Evolutionary conservation across 92 coral and sea anemone species (phyloP).

Genomic region (Montipora capitata): DNA sequence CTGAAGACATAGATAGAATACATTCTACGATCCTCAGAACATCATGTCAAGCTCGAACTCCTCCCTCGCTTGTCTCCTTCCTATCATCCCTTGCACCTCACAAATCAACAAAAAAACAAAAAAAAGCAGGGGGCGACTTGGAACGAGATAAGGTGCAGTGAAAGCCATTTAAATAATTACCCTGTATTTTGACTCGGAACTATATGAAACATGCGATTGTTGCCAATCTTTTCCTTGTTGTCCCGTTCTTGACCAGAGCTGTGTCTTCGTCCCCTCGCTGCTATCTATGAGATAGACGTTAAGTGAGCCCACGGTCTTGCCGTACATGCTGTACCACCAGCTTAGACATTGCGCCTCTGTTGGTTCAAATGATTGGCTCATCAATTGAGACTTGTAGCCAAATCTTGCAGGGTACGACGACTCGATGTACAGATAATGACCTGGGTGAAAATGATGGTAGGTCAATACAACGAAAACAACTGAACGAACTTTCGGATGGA

Average conservation of each 20-base stretch:
- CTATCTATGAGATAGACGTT: slow-evolving; percentile 76
- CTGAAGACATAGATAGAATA: too few species aligned
- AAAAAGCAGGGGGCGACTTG: background rate
- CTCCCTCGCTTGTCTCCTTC: too few species aligned
- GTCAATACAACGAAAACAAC: background rate
- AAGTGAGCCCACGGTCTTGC: slow-evolving; percentile 83
- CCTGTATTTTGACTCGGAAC: slow-evolving; percentile 77
- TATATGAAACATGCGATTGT: slow-evolving; percentile 59
- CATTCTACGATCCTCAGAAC: too few species aligned
- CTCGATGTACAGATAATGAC: slow-evolving; percentile 85
- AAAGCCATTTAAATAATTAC: slow-evolving; percentile 31
- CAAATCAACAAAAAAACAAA: too few species aligned
- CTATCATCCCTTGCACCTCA: too few species aligned
- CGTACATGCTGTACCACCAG: slow-evolving; percentile 93
- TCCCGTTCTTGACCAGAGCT: slow-evolving; percentile 86
- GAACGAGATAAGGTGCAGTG: background rate
- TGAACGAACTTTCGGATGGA: too few species aligned
- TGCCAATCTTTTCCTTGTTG: slow-evolving; percentile 90
- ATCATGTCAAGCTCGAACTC: too few species aligned
- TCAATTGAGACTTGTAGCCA: slow-evolving; percentile 85
- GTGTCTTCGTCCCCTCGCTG: slow-evolving; percentile 61
- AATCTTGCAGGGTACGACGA: slow-evolving; percentile 90
- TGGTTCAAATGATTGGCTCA: slow-evolving; percentile 68
- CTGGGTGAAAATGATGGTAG: slow-evolving; percentile 25
- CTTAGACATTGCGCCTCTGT: slow-evolving; percentile 78